phyloP scores from a whole-genome alignment of 64 coral and sea anemone genomes.

The Montipora sp. region DNA sequence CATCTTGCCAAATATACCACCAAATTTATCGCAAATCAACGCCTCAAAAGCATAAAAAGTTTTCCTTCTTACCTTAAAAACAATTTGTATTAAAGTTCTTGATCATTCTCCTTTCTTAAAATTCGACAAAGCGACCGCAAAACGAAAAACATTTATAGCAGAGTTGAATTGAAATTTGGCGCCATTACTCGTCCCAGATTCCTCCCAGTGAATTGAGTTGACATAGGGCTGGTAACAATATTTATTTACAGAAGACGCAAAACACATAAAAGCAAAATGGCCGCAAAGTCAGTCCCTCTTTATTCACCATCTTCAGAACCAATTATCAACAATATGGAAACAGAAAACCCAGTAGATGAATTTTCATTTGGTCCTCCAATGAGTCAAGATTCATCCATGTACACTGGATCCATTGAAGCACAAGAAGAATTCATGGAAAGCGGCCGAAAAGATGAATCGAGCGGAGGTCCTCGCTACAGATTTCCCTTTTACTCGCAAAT shows the following conservation, averaged over 20 bases:
- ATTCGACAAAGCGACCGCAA: not conserved
- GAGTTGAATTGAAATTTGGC: not conserved
- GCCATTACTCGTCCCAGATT: slow-evolving; percentile 16
- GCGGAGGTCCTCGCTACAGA: slow-evolving; percentile 39
- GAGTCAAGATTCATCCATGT: slow-evolving; percentile 71
- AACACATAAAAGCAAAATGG: slow-evolving; percentile 92
- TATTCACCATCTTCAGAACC: slow-evolving; percentile 75
- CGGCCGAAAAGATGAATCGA: slow-evolving; percentile 45
- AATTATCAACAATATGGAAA: slow-evolving; percentile 58
- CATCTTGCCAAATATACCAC: not conserved
- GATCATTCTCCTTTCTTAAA: not conserved
- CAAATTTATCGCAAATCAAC: not conserved
- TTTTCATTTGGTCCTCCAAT: slow-evolving; percentile 86
- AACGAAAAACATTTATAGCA: not conserved
- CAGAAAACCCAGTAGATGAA: slow-evolving; percentile 70
- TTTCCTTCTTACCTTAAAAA: not conserved
- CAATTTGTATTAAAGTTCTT: not conserved
- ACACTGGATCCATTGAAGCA: slow-evolving; percentile 81
- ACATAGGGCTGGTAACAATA: not conserved
- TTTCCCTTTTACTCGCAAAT: slow-evolving; percentile 85
- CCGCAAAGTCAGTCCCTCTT: slow-evolving; percentile 94
- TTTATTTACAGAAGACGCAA: not conserved
- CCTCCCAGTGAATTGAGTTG: not conserved
- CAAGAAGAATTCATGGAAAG: slow-evolving; percentile 76
- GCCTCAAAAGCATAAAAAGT: not conserved